Percentiles rank a stretch among this genome's conserved stretches.
These are phyloP conservation scores for Escarpia spicata DNA, from an alignment of 2,888 invertebrate genomes.

Conservation along the genomic window DNA sequence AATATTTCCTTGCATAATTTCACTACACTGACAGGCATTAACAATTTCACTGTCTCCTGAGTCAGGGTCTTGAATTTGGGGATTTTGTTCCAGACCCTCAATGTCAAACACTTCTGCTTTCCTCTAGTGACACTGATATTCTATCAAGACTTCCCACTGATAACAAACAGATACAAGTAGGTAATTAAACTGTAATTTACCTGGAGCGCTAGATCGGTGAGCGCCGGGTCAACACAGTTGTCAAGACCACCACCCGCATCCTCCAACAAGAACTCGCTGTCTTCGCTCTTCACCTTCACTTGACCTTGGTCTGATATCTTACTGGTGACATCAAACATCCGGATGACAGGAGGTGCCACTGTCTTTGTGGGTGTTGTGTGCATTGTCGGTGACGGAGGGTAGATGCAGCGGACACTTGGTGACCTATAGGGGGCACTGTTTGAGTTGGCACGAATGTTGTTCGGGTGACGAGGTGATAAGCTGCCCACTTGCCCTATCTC, in stretches of 20 bases:
- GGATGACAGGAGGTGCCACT: background rate
- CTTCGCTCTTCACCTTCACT: background rate
- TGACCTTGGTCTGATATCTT: background rate
- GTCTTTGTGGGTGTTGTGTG: background rate
- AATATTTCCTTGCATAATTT: too few relatives aligned
- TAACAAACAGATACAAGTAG: background rate
- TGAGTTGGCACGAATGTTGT: constrained; percentile 24
- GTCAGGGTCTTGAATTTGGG: background rate
- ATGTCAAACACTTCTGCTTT: background rate
- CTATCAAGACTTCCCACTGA: background rate
- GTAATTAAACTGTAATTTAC: background rate
- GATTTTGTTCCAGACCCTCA: background rate
- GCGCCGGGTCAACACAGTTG: background rate
- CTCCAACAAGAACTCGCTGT: background rate
- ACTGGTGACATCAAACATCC: background rate
- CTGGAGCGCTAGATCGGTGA: background rate
- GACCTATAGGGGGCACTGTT: constrained; percentile 18
- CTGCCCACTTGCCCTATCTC: constrained; percentile 18
- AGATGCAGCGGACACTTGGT: background rate
- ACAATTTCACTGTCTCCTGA: background rate
- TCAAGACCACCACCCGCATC: background rate
- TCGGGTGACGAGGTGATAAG: constrained; percentile 20
- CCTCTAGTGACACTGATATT: background rate
- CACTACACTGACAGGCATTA: too few relatives aligned
- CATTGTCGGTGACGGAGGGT: constrained; percentile 17